Base-by-base conservation (phyloP, 2,888 invertebrate genomes). In the Zaprionus obscuricornis region DNA sequence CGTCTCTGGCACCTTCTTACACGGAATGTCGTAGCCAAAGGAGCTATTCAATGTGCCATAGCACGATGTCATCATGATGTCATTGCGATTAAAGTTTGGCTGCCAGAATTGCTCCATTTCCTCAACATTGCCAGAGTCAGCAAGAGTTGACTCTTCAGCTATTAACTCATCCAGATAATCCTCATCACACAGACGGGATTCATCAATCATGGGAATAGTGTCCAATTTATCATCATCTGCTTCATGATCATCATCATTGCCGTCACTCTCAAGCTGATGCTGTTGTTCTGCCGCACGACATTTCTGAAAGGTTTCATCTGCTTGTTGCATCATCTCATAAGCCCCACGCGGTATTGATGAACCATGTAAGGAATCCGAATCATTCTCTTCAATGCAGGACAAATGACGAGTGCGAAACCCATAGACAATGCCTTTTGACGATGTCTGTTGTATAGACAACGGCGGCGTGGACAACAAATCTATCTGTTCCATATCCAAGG, bases 51-150 rank as follows among this genome's bases (percentile, higher is more conserved):
- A 66, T 1, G 87, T 84, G 63, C 90, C 90, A 65, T 90, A 90
- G 58, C 90, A 90, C 1, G 90, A 90, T 24, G 89, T 87, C 51
- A 89, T 90, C 90, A 90, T 90, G 36, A 90, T 89, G 58, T 89
- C 90, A 16, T 79, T 71, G 7, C 84, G 74, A 46, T 85, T 81
- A 24, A 79, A 77, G 37, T 59, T 70, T 2, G 71, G 74, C 52
- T 72, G 84, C 70, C 87, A 88, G 64, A 77, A 88, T 24, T 78
- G 72, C 47, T 71, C 73, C 49, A 29, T 17, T 8, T 76, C 83
- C 14, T 85, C 78, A 6, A 70, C 76, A 39, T 86, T 81, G 29
- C 76, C 85, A 0, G 72, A 81, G 20, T 79, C 76, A 3, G 51
- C 70, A 0, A 73, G 56, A n/a, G 68, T 57, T 20, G 46, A 69